Evolutionary conservation across 2,797 vertebrate genomes (phyloP).

Genomic region (Tamandua tetradactyla): DNA sequence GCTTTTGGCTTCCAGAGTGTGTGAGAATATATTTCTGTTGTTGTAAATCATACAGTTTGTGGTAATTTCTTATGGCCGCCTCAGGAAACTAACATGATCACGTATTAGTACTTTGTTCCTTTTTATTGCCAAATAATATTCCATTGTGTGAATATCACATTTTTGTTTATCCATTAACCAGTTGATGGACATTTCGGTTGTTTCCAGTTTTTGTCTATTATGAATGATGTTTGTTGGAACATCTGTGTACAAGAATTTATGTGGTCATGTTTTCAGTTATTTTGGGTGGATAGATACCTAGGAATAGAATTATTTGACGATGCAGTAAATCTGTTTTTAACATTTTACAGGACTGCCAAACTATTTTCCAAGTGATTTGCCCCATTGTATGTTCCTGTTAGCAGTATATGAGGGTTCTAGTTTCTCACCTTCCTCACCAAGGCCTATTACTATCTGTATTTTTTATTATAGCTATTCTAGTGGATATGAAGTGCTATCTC

Average conservation of each 20-base stretch:
- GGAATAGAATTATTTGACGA: neutral
- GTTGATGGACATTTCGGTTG: too few species aligned
- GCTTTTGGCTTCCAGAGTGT: neutral
- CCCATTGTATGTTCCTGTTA: neutral
- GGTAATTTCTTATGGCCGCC: neutral
- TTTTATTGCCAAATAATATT: neutral
- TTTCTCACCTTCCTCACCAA: slow-evolving; percentile 28
- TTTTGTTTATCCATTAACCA: neutral
- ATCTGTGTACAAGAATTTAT: neutral
- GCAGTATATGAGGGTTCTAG: neutral
- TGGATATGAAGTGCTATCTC: too few species aligned
- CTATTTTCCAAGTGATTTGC: neutral
- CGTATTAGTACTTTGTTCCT: neutral
- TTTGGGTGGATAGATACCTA: neutral
- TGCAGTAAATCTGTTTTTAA: neutral
- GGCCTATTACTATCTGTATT: neutral
- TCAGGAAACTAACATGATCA: neutral
- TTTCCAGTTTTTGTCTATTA: neutral
- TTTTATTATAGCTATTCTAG: neutral
- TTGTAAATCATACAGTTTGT: neutral
- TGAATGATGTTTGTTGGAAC: neutral
- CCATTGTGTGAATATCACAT: neutral
- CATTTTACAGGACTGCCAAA: slow-evolving; percentile 1
- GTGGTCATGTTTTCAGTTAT: neutral
- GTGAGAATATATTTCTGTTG: neutral